phyloP scores from a whole-genome alignment of 1,140 invertebrate genomes.

The Mizuhopecten yessoensis region DNA sequence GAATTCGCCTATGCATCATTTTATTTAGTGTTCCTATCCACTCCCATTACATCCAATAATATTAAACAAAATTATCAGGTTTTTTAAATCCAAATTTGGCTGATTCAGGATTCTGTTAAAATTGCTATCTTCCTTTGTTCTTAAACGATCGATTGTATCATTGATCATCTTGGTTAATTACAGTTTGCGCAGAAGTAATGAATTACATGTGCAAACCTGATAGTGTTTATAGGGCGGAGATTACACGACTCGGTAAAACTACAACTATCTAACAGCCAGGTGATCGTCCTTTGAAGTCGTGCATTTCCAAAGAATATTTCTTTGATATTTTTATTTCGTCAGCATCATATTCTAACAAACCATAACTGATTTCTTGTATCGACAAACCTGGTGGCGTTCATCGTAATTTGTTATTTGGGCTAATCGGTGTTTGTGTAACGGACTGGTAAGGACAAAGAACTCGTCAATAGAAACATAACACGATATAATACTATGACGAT shows the following conservation, averaged over 20 bases:
- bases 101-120: not conserved
- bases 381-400: too few relatives aligned
- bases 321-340: not conserved
- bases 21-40: not conserved
- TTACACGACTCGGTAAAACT: not conserved
- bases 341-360: not conserved
- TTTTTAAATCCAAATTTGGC: not conserved
- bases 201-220: not conserved
- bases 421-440: too few relatives aligned
- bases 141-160: not conserved
- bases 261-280: not conserved
- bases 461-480: too few relatives aligned
- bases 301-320: not conserved
- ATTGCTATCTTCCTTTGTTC: constrained; percentile 38
- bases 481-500: too few relatives aligned
- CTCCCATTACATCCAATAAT: not conserved
- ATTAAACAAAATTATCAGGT: constrained; percentile 18
- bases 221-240: constrained; percentile 8
- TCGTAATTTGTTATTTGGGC: too few relatives aligned
- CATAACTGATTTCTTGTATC: not conserved
- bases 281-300: not conserved
- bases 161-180: constrained; percentile 39
- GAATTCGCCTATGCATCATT: not conserved
- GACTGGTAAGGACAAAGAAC: too few relatives aligned
- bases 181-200: not conserved